Conservation (phyloP, 2,797 vertebrate species). For the Neosilurus hyrtlii region DNA sequence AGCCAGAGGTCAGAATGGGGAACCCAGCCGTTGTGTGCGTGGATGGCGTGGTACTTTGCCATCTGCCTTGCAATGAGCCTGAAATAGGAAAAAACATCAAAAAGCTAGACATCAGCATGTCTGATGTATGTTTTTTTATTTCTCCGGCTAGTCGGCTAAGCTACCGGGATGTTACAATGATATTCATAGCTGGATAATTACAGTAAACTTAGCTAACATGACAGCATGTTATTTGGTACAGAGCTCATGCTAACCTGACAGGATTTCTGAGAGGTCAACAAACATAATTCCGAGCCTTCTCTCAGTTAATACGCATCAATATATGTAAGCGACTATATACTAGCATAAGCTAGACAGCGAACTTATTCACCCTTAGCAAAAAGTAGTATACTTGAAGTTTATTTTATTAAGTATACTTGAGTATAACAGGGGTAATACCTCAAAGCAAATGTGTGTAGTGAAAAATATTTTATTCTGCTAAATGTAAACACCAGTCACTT, state of each 20-base stretch:
- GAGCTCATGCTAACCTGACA: neutral
- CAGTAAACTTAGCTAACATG: no score
- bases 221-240: no score
- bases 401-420: no score
- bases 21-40: conserved; percentile 97
- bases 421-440: no score
- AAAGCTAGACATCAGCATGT: conserved; percentile 7
- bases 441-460: no score
- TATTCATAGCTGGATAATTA: neutral
- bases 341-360: no score
- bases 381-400: no score
- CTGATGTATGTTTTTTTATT: no score
- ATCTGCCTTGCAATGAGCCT: conserved; percentile 93
- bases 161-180: neutral
- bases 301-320: no score
- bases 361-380: neutral
- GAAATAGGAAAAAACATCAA: neutral
- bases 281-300: neutral
- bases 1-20: conserved; percentile 95
- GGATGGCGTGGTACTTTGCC: conserved; percentile 96
- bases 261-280: neutral
- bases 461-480: no score
- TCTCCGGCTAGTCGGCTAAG: neutral
- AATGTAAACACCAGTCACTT: no score
- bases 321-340: neutral